Percentiles rank a stretch among this genome's conserved stretches.
phyloP scores from a whole-genome alignment of 1,140 invertebrate genomes.

The Pseudachorutes palmiensis region DNA sequence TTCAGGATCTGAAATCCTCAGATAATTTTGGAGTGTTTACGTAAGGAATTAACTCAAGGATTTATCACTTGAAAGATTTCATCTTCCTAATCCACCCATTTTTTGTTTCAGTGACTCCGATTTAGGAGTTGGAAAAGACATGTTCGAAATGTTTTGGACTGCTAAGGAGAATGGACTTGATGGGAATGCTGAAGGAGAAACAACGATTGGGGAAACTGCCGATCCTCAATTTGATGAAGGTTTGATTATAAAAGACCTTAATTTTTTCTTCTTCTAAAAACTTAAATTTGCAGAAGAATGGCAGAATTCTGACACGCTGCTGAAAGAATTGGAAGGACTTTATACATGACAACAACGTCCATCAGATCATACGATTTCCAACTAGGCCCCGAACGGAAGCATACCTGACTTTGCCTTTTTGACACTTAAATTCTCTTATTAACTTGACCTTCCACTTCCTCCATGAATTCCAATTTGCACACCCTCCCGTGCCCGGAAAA shows the following conservation, averaged over 20 bases:
- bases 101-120: not conserved
- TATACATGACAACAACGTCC: conserved; percentile 2
- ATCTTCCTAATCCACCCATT: not conserved
- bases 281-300: not conserved
- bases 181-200: not conserved
- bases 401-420: no score
- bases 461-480: no score
- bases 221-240: not conserved
- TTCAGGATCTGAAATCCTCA: conserved; percentile 7
- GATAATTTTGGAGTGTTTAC: not conserved
- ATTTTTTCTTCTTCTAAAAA: not conserved
- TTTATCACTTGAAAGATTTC: not conserved
- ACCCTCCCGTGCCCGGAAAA: no score
- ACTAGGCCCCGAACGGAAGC: no score
- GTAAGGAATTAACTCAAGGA: no score
- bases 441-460: no score
- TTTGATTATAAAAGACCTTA: not conserved
- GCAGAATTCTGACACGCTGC: not conserved
- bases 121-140: not conserved
- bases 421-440: no score
- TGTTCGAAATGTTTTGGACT: not conserved
- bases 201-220: not conserved
- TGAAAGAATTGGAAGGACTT: conserved; percentile 1
- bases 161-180: not conserved
- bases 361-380: not conserved